These are phyloP conservation scores for Cyprinodon tularosa DNA, from an alignment of 2,113 vertebrate species.

Conservation along the genomic window DNA sequence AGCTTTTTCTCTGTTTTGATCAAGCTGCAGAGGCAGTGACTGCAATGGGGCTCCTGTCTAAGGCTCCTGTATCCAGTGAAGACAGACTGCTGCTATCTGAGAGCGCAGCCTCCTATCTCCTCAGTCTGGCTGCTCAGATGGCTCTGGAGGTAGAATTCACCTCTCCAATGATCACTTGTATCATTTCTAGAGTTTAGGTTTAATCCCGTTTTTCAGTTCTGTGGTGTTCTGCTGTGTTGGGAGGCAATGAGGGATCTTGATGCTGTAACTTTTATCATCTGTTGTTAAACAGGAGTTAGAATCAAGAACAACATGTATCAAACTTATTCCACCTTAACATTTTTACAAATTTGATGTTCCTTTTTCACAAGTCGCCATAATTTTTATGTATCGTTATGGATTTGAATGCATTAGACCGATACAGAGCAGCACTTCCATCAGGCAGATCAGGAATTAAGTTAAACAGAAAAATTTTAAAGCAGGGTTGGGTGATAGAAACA, in stretches of 20 bases:
- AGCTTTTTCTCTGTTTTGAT: slow-evolving; percentile 17
- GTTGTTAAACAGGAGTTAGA: slow-evolving; percentile 9
- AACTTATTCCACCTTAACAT: background rate
- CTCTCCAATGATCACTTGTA: background rate
- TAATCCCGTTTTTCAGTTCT: background rate
- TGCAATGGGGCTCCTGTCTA: slow-evolving; percentile 77
- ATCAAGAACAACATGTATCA: background rate
- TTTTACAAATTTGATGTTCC: no score
- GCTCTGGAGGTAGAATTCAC: slow-evolving; percentile 86
- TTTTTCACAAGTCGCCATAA: no score
- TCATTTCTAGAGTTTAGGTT: background rate
- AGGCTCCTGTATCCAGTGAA: slow-evolving; percentile 47
- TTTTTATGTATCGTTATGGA: no score
- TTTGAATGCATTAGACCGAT: no score
- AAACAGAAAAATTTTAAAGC: no score
- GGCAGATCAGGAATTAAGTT: no score
- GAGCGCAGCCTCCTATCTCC: slow-evolving; percentile 75
- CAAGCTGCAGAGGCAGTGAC: slow-evolving; percentile 76
- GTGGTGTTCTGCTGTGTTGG: slow-evolving; percentile 15
- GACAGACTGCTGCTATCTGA: slow-evolving; percentile 68
- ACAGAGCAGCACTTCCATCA: no score
- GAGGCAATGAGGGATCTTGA: slow-evolving; percentile 9
- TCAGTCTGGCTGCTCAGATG: slow-evolving; percentile 87
- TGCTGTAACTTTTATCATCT: slow-evolving; percentile 14
- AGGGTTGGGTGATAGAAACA: no score